Base-by-base conservation (phyloP, 2,797 vertebrate genomes). In the Antrozous pallidus region DNA sequence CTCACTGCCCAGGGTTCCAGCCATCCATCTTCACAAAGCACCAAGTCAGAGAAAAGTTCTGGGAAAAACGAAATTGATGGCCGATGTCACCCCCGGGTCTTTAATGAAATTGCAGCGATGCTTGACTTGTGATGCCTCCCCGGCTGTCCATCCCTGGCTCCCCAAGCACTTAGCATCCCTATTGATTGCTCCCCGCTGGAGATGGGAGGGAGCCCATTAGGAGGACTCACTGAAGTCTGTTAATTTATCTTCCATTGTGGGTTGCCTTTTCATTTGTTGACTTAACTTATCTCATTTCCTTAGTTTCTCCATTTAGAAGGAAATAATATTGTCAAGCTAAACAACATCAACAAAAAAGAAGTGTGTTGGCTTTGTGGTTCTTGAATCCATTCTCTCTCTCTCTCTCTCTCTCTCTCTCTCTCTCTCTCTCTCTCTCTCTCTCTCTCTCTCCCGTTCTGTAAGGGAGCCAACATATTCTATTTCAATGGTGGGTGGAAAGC, bases 281-380 rank as follows among this genome's bases (percentile, higher is more conserved):
- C 51, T 88, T 83, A 71, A 49, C 42, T 70, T 81, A 81, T 92
- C 77, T 92, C 42, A 11, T 92, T 81, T 88, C 85, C 73, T 45
- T 94, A n/a, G 11, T 51, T 88, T n/a, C 33, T 90, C 54, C 61
- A 45, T 36, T 90, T 93, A 63, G 78, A 91, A 90, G 63, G 73
- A 82, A 79, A 86, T 71, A 80, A 80, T 63, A 88, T 13, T 24
- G 63, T 84, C 36, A 73, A 82, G 38, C 80, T 77, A 58, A 56
- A 63, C 61, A 73, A 73, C 31, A 42, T 77, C 51, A 56, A 63
- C 61, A 73, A 73, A 33, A 42, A 70, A 42, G 61, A 65, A 67
- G 33, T 6, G 0, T 7, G 8, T 17, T 42, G 20, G 24, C 69
- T 47, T 14, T 12, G 5, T n/a, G 74, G 38, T 9, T 87, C 33